These are phyloP conservation scores for Phasia obesa DNA, from an alignment of 2,888 invertebrate species.

Conservation along the genomic window DNA sequence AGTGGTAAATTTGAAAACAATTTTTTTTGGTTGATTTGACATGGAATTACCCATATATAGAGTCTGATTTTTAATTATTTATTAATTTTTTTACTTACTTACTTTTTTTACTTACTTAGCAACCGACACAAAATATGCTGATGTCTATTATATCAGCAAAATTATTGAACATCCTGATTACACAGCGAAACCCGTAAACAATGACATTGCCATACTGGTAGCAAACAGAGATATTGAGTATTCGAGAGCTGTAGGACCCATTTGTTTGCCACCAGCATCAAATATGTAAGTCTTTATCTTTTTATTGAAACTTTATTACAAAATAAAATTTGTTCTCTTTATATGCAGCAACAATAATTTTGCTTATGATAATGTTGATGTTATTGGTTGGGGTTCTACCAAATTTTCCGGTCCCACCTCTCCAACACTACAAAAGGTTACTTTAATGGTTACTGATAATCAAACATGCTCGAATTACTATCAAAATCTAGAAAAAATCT, in stretches of 20 bases:
- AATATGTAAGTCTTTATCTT: conserved; percentile 72
- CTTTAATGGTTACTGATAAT: conserved; percentile 78
- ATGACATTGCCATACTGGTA: conserved; percentile 84
- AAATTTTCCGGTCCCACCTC: conserved; percentile 83
- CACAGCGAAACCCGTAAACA: conserved; percentile 69
- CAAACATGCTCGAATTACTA: conserved; percentile 72
- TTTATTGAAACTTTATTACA: neutral
- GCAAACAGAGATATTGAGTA: conserved; percentile 82
- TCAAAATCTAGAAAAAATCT: conserved; percentile 59
- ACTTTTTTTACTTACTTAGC: too few relatives aligned
- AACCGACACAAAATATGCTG: conserved; percentile 61
- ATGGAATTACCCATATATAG: too few relatives aligned
- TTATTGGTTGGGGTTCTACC: conserved; percentile 84
- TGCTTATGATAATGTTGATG: conserved; percentile 72
- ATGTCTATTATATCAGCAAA: conserved; percentile 76
- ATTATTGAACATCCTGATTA: conserved; percentile 77
- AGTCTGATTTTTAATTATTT: neutral
- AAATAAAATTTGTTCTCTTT: neutral
- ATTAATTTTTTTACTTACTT: neutral
- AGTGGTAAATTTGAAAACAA: too few relatives aligned
- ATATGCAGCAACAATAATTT: conserved; percentile 70
- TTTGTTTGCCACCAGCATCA: conserved; percentile 83
- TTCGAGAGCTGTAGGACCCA: conserved; percentile 84
- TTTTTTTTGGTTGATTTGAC: too few relatives aligned
- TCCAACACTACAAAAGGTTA: conserved; percentile 82